These are phyloP conservation scores for Egretta garzetta DNA, from an alignment of 2,113 vertebrate genomes.

Conservation along the genomic window DNA sequence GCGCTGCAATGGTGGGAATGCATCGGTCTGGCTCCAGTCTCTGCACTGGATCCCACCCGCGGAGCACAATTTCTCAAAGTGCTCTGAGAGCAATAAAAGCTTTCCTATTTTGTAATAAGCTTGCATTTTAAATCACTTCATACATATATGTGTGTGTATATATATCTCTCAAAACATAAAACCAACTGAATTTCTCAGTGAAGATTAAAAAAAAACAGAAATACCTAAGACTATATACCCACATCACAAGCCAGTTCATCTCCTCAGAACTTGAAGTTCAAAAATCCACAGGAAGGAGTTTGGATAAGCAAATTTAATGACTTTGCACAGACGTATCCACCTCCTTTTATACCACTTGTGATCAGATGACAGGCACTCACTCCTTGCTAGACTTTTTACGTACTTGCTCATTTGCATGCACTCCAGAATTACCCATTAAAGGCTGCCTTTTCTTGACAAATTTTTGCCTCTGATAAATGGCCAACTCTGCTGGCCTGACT, in stretches of 20 bases:
- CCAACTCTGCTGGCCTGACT: constrained; percentile 18
- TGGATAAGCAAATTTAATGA: constrained; percentile 32
- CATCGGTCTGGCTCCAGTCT: background rate
- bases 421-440: constrained; percentile 63
- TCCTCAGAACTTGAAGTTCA: constrained; percentile 12
- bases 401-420: constrained; percentile 65
- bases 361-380: constrained; percentile 13
- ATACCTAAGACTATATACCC: background rate
- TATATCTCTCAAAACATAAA: constrained; percentile 8
- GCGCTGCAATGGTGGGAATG: background rate
- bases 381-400: constrained; percentile 19
- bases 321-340: background rate
- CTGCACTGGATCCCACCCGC: background rate
- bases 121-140: background rate
- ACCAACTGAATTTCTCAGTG: background rate
- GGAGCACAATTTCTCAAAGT: background rate
- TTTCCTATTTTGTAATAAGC: background rate
- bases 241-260: constrained; percentile 27
- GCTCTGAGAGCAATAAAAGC: background rate
- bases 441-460: constrained; percentile 48
- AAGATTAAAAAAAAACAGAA: constrained; percentile 14
- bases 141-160: background rate
- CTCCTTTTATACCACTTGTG: constrained; percentile 35
- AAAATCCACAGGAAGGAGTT: background rate
- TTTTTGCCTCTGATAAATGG: constrained; percentile 69